These are phyloP conservation scores for Megaceryle maxima DNA, from an alignment of 2,113 vertebrate species.

Conservation along the genomic window DNA sequence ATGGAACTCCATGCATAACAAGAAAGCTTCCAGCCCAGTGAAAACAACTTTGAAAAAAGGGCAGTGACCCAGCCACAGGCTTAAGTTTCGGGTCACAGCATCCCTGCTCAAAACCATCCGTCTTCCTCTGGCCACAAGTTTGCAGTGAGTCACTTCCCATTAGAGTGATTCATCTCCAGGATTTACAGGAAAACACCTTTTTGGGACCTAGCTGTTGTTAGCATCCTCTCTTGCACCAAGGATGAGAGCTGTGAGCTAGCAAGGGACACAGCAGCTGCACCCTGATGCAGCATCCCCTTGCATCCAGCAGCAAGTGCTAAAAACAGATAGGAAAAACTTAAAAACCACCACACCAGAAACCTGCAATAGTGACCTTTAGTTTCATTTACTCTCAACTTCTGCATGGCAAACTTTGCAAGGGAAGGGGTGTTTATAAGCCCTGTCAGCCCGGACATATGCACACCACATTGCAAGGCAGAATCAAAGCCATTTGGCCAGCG, in stretches of 20 bases:
- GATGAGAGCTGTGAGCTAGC: background rate
- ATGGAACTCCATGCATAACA: conserved; percentile 24
- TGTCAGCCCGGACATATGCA: background rate
- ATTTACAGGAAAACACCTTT: background rate
- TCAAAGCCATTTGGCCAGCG: background rate
- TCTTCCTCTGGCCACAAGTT: conserved; percentile 16
- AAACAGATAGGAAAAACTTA: background rate
- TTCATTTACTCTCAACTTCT: background rate
- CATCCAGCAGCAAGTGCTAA: background rate
- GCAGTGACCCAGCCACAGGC: conserved; percentile 45
- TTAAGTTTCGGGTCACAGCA: conserved; percentile 56
- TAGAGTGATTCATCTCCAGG: background rate
- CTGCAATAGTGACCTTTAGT: background rate
- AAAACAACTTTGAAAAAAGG: conserved; percentile 57
- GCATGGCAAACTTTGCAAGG: background rate
- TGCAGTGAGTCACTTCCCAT: background rate
- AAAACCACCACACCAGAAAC: background rate
- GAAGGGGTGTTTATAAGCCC: background rate
- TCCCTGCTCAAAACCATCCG: conserved; percentile 14
- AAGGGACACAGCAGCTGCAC: background rate
- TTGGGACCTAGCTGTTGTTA: background rate
- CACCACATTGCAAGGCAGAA: background rate
- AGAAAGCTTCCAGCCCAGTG: conserved; percentile 49
- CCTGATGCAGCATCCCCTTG: background rate
- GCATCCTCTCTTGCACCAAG: background rate